phyloP scores from a whole-genome alignment of 2,113 vertebrate species.

The Spermophilus dauricus region DNA sequence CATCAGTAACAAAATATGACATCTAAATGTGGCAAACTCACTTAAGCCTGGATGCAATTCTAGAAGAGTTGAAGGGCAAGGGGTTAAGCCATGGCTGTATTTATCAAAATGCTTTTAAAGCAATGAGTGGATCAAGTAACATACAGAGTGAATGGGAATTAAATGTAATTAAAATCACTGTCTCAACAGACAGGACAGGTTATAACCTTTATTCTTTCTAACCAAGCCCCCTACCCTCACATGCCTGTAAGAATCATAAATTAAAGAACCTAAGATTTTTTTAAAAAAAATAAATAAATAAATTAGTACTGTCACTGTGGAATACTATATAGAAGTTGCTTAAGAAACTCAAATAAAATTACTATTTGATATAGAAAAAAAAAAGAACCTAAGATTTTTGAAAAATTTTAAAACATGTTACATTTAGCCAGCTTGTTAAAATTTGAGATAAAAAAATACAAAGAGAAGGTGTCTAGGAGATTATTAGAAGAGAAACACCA shows the following conservation, averaged over 20 bases:
- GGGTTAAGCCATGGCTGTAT: slow-evolving; percentile 78
- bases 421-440: slow-evolving; percentile 26
- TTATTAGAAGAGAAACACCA: slow-evolving; percentile 35
- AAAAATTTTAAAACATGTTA: slow-evolving; percentile 2
- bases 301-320: too few relatives aligned
- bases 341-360: too few relatives aligned
- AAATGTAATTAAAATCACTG: slow-evolving; percentile 85
- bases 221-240: slow-evolving; percentile 54
- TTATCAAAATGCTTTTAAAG: slow-evolving; percentile 82
- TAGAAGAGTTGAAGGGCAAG: slow-evolving; percentile 74
- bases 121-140: slow-evolving; percentile 81
- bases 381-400: slow-evolving; percentile 52
- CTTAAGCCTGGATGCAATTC: slow-evolving; percentile 76
- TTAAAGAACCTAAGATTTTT: slow-evolving; percentile 60
- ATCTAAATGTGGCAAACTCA: slow-evolving; percentile 66
- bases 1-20: slow-evolving; percentile 65
- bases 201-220: slow-evolving; percentile 77
- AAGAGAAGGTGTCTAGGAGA: slow-evolving; percentile 3
- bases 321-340: too few relatives aligned
- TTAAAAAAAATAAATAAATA: too few relatives aligned
- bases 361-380: too few relatives aligned
- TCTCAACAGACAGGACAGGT: slow-evolving; percentile 75
- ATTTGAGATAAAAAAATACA: slow-evolving; percentile 49
- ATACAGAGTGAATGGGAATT: slow-evolving; percentile 76
- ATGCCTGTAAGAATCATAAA: slow-evolving; percentile 61